A percentile compares a stretch with the other conserved stretches of the same genome.
These are phyloP conservation scores for Otocyon megalotis DNA, from an alignment of 2,113 vertebrate species.

Conservation along the genomic window DNA sequence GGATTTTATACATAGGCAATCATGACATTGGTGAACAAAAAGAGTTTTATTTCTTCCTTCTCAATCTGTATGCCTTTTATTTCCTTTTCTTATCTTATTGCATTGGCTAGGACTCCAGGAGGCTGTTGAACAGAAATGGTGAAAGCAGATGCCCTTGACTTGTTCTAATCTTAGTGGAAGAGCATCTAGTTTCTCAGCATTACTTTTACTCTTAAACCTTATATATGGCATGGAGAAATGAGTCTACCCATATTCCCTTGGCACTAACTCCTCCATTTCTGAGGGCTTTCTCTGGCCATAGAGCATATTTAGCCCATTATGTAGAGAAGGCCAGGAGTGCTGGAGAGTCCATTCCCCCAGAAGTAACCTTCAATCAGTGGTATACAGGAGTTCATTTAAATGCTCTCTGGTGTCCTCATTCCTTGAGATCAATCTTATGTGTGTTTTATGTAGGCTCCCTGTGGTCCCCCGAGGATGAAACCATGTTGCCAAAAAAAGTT, in stretches of 20 bases:
- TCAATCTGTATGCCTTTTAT: neutral
- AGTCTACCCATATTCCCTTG: neutral
- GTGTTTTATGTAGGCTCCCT: neutral
- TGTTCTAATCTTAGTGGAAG: neutral
- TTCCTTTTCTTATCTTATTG: neutral
- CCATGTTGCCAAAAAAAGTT: neutral
- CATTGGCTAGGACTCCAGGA: neutral
- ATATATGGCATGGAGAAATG: neutral
- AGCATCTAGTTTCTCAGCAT: neutral
- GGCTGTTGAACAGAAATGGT: neutral
- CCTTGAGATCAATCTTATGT: neutral
- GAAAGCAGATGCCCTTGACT: neutral
- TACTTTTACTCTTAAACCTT: neutral
- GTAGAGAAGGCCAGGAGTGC: neutral
- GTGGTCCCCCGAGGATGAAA: no score
- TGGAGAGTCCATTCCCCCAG: neutral
- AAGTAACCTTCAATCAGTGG: neutral
- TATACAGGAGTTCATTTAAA: neutral
- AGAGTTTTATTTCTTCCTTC: slow-evolving; percentile 7
- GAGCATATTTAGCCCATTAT: neutral
- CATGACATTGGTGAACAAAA: neutral
- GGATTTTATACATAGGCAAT: neutral
- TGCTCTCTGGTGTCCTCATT: neutral
- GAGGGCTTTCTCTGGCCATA: neutral
- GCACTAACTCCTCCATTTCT: neutral